Base-by-base conservation (phyloP, 2,888 invertebrate species). In the Amphimallon solstitiale region DNA sequence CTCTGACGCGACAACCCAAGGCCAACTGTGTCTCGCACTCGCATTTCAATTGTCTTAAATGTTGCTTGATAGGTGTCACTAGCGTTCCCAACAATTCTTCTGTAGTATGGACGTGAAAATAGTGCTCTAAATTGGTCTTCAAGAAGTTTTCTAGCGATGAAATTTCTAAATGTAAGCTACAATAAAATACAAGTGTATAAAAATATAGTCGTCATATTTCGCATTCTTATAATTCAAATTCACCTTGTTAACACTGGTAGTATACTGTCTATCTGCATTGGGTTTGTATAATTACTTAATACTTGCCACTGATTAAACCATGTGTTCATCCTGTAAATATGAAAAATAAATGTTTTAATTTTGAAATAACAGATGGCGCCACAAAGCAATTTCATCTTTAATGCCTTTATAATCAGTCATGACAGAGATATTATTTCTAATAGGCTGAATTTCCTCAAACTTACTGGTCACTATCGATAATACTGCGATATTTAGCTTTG, bases 251-350 rank as follows among this genome's bases (percentile, higher is more conserved):
- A 84, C 1, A 83, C 82, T n/a, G 84, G 83, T 6, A 86, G 78
- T 9, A 91, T 83, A 37, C 85, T 85, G 66, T 88, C 86, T 2
- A 89, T 81, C 72, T 88, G 88, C 87, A 87, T 86, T 2, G 90
- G 88, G 73, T 87, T 89, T 0, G 88, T 89, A 74, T 86, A 89
- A 68, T 85, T 85, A 67, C 86, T 86, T 40, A 85, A 82, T n/a
- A 90, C 80, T 79, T 91, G 90, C 90, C 90, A 91, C 0, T 86
- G 85, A 77, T 90, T 91, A 80, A 91, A 80, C 90, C 90, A 91
- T 0, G 90, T 88, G 35, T 84, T 81, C 52, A 90, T 85, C 73
- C 91, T 91, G 76, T 19, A 80, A 61, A 29, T 5, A 29, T 29
- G 5, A 7, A 2, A 29, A 29, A 3, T 29, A 29, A 3, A 29